Evolutionary conservation across 2,113 vertebrate species (phyloP), one percentile per base, ranked within the genome.

Genomic region (Fregetta grallaria): DNA sequence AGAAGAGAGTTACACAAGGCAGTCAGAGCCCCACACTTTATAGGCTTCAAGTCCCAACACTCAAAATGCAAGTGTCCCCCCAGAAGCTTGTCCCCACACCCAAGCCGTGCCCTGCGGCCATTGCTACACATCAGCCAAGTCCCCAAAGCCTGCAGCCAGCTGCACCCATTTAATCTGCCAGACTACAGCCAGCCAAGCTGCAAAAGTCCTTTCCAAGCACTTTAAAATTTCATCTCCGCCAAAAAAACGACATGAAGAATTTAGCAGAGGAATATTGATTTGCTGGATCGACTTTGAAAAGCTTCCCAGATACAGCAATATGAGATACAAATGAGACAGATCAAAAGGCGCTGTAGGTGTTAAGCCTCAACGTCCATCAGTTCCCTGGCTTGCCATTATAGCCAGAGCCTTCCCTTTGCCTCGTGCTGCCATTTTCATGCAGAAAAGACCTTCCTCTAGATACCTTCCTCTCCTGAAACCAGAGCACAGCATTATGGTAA

Each of bases 401-500:
- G 8, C 26, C 12, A 5, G 52, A 86, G 61, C n/a, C 21, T 70
- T 73, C 8, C 7, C 22, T 71, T 29, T 62, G 32, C 32, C 55
- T 55, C 4, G 0, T 27, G 59, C 36, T 47, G 34, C 30, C 21
- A 7, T 9, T 75, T 49, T 58, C 53, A 13, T 1, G 3, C n/a
- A 66, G 56, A 66, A 19, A 34, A 84, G 38, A 32, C 25, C 7
- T 53, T 81, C 8, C 38, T 32, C 17, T 18, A 86, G 52, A 16
- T 3, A 27, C 8, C 1, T 3, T 38, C 6, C 29, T 20, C 34
- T 61, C 25, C 92, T 14, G 27, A 56, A 58, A 40, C 1, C 3
- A 2, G 27, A 55, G 29, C 23, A 30, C 0, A 0, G 13, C 36
- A 25, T 27, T 29, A 6, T 2, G 2, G 55, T 13, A 21, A 61